These are phyloP conservation scores for Bombus soroeensis DNA, from an alignment of 1,140 invertebrate species.

Conservation along the genomic window DNA sequence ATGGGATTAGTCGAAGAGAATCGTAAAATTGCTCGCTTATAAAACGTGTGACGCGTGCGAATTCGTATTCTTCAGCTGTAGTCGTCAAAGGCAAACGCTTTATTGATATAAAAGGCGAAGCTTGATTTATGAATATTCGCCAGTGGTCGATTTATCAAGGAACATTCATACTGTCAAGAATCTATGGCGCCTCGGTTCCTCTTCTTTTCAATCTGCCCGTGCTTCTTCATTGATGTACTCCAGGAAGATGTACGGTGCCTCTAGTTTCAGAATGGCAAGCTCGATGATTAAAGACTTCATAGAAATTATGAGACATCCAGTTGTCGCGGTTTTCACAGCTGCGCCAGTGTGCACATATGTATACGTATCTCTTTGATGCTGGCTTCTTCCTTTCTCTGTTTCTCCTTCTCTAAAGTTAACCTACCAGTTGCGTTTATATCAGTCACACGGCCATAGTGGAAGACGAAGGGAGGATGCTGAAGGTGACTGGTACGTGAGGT, in stretches of 20 bases:
- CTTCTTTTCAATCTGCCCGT: background rate
- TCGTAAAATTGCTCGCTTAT: no score
- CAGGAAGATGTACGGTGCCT: background rate
- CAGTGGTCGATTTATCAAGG: background rate
- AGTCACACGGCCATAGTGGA: constrained; percentile 12
- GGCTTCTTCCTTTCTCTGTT: background rate
- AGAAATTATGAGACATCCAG: constrained; percentile 33
- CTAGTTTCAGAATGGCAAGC: constrained; percentile 12
- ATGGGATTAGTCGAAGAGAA: no score
- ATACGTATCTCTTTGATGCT: constrained; percentile 22
- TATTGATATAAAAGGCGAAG: background rate
- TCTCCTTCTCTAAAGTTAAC: constrained; percentile 23
- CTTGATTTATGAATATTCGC: background rate
- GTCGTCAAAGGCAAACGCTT: no score
- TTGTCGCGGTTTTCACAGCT: constrained; percentile 42
- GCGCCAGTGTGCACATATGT: background rate
- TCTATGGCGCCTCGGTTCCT: background rate
- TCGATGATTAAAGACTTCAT: constrained; percentile 38
- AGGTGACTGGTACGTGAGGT: constrained; percentile 51
- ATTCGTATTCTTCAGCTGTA: no score
- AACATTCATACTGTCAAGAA: background rate
- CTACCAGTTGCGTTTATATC: constrained; percentile 54
- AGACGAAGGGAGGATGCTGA: background rate
- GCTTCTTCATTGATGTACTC: background rate
- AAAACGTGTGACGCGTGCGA: no score